phyloP scores from a whole-genome alignment of 2,797 vertebrate species.

The Bradypus variegatus region DNA sequence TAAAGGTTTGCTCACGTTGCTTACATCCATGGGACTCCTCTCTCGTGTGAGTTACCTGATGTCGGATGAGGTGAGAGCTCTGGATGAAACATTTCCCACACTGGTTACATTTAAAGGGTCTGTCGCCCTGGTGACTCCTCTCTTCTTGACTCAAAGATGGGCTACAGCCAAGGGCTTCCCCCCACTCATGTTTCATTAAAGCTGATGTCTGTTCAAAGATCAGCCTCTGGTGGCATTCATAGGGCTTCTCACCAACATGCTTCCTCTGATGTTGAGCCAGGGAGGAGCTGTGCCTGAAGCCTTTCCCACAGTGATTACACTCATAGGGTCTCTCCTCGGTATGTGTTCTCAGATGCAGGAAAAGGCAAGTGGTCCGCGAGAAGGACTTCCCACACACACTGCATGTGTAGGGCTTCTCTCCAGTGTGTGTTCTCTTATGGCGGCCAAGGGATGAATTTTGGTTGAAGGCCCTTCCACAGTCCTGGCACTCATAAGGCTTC shows the following conservation, averaged over 20 bases:
- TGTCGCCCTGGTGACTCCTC: neutral
- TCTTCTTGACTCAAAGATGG: neutral
- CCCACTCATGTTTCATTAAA: constrained; percentile 42
- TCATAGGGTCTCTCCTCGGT: constrained; percentile 56
- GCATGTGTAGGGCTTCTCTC: constrained; percentile 67
- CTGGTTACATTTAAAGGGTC: constrained; percentile 57
- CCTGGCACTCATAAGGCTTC: constrained; percentile 62
- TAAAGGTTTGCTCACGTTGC: constrained; percentile 41
- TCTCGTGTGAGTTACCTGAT: constrained; percentile 45
- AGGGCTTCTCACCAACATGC: constrained; percentile 66
- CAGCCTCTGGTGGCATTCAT: constrained; percentile 61
- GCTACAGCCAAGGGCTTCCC: neutral
- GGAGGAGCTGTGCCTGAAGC: constrained; percentile 70
- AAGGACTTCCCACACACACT: constrained; percentile 69
- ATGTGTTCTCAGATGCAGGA: constrained; percentile 68
- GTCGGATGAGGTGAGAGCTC: constrained; percentile 64
- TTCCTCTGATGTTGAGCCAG: constrained; percentile 65
- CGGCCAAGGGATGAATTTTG: constrained; percentile 71
- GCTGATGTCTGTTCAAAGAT: constrained; percentile 22
- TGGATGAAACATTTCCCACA: constrained; percentile 63
- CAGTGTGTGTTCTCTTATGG: constrained; percentile 66
- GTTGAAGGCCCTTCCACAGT: constrained; percentile 70
- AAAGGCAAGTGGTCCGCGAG: constrained; percentile 68
- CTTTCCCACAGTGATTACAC: constrained; percentile 67
- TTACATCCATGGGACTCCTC: constrained; percentile 53